Conservation (phyloP, 1,140 invertebrate genomes). For the Plutomurus gul region DNA sequence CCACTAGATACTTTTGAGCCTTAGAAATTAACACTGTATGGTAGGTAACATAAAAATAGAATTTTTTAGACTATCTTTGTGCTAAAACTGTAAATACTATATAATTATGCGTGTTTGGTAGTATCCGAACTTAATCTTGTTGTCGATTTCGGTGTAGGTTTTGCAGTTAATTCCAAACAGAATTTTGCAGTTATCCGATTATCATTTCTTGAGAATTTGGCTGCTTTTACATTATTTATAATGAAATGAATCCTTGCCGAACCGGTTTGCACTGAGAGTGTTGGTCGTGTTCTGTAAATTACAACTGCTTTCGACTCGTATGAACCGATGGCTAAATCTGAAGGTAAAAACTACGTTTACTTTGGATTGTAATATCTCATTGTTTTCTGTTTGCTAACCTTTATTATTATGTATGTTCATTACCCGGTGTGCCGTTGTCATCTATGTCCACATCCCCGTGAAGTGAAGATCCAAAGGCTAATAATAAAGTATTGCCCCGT, state of each 20-base stretch:
- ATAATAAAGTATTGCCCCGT: neutral
- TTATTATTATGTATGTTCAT: neutral
- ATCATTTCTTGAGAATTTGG: neutral
- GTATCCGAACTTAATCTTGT: no score
- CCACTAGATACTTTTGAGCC: no score
- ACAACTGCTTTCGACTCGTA: constrained; percentile 53
- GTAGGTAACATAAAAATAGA: no score
- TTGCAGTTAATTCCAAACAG: no score
- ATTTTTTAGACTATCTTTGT: no score
- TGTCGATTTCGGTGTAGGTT: no score
- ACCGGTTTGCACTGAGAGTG: neutral
- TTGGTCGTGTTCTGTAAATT: constrained; percentile 46
- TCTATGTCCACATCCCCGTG: constrained; percentile 56
- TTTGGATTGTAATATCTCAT: neutral
- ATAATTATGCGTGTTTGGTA: no score
- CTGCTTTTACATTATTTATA: neutral
- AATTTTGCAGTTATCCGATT: no score
- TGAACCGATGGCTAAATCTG: constrained; percentile 55
- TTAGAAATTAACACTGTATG: no score
- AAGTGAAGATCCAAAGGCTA: constrained; percentile 57
- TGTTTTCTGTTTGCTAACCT: neutral
- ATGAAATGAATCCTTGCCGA: neutral
- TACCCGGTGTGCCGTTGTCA: constrained; percentile 59
- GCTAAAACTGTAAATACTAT: no score
- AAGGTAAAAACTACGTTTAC: neutral